phyloP scores from a whole-genome alignment of 2,113 vertebrate species.

The Smithornis capensis region DNA sequence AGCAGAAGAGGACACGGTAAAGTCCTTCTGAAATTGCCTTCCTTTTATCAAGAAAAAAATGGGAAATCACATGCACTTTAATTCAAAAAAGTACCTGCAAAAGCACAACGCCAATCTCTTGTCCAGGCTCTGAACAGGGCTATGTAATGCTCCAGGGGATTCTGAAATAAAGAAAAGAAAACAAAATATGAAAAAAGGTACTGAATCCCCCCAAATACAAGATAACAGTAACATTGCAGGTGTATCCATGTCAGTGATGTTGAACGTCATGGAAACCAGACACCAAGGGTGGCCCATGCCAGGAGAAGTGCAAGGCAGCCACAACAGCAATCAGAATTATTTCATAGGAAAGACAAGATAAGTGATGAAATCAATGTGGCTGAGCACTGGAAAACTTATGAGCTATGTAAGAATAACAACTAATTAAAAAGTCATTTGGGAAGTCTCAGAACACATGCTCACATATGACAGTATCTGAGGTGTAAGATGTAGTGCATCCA shows the following conservation, averaged over 20 bases:
- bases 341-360: background rate
- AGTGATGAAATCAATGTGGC: background rate
- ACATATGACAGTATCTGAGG: background rate
- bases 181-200: background rate
- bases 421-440: background rate
- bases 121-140: rapidly evolving
- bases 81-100: slow-evolving; percentile 6
- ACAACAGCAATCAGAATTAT: background rate
- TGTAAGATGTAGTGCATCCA: background rate
- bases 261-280: background rate
- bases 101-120: background rate
- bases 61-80: rapidly evolving
- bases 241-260: rapidly evolving
- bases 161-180: background rate
- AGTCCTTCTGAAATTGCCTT: background rate
- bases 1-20: background rate
- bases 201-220: background rate
- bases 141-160: background rate
- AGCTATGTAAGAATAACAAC: background rate
- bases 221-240: background rate
- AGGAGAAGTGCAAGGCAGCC: background rate
- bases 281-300: background rate
- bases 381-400: background rate
- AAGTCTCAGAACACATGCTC: background rate
- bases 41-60: background rate